Percentiles rank a stretch among this genome's conserved stretches.
Evolutionary conservation across 2,797 vertebrate genomes (phyloP).

Genomic region (Sebastes diploproa): DNA sequence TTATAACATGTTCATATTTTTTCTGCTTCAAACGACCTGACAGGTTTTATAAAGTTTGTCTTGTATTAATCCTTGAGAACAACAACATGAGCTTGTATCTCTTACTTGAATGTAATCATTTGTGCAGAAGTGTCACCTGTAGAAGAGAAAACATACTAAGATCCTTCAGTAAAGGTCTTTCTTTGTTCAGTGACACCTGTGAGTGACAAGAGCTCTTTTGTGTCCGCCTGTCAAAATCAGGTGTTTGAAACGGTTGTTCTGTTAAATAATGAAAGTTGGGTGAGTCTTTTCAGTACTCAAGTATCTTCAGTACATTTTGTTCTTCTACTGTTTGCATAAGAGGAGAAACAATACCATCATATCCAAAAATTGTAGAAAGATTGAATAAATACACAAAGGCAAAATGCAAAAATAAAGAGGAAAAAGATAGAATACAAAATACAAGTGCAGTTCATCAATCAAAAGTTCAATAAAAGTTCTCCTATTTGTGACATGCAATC

Average conservation of each 20-base stretch:
- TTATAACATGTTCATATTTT: neutral
- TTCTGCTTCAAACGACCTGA: neutral
- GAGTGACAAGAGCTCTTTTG: slow-evolving; percentile 22
- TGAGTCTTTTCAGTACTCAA: neutral
- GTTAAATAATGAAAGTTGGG: neutral
- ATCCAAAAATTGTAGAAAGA: neutral
- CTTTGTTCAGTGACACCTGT: slow-evolving; percentile 48
- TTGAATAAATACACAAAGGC: neutral
- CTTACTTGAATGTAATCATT: neutral
- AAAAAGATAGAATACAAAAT: no score
- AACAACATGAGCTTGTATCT: neutral
- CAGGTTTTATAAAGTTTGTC: neutral
- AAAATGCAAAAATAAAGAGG: neutral
- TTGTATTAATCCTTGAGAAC: neutral
- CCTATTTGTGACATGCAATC: no score
- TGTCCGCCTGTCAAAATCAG: slow-evolving; percentile 61
- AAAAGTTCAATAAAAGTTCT: neutral
- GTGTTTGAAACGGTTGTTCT: slow-evolving; percentile 9
- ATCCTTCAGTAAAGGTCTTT: neutral
- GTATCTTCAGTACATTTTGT: neutral
- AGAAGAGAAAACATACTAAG: neutral
- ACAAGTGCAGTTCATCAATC: no score
- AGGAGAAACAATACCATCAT: neutral
- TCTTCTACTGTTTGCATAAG: neutral
- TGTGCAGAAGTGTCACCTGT: neutral